Conservation (phyloP, 2,797 vertebrate species). For the Microcaecilia unicolor region DNA sequence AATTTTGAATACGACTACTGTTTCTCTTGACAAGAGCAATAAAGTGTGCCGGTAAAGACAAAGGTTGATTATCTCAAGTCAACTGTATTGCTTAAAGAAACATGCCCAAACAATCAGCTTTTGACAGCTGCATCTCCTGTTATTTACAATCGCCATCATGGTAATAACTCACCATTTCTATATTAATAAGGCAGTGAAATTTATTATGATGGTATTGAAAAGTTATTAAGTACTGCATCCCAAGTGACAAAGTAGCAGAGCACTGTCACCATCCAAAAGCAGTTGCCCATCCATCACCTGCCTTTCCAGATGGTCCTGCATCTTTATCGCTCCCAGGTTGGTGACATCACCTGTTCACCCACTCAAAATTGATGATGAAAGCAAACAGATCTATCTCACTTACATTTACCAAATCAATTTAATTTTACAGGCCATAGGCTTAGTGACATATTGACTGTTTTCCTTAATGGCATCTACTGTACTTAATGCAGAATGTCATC, state of each 20-base stretch:
- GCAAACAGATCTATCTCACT: conserved; percentile 99
- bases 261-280: conserved; percentile 78
- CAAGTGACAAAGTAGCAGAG: conserved; percentile 84
- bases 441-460: conserved; percentile 98
- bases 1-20: conserved; percentile 60
- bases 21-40: conserved; percentile 63
- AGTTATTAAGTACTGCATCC: conserved; percentile 82
- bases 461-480: conserved; percentile 91
- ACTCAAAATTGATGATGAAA: conserved; percentile 97
- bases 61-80: conserved; percentile 56
- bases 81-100: conserved; percentile 64
- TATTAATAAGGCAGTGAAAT: conserved; percentile 93
- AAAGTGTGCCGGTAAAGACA: conserved; percentile 56
- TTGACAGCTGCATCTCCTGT: conserved; percentile 65
- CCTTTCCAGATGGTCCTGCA: conserved; percentile 82
- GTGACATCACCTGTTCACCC: conserved; percentile 93
- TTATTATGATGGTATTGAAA: conserved; percentile 91
- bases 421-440: conserved; percentile 91
- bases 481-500: conserved; percentile 98
- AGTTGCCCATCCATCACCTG: conserved; percentile 78
- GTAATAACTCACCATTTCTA: conserved; percentile 91
- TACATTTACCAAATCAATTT: conserved; percentile 99
- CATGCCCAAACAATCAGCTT: conserved; percentile 62
- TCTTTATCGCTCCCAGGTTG: conserved; percentile 89
- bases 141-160: conserved; percentile 85